Percentiles rank a stretch among this genome's conserved stretches.
Conservation (phyloP, 2,888 invertebrate species). For the Tortrix viridana region DNA sequence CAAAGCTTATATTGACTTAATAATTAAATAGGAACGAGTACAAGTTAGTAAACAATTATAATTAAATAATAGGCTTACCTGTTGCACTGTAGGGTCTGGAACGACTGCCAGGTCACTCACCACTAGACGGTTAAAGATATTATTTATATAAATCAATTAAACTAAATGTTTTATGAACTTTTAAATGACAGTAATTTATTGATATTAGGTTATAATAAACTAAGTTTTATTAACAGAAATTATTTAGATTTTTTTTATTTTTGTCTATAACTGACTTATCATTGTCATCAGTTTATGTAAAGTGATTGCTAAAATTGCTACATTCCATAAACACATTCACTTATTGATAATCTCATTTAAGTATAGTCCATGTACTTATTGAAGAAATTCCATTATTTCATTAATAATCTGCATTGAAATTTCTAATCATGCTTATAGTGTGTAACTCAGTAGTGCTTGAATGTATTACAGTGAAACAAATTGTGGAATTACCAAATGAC, state of each 20-base stretch:
- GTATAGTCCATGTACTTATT: conserved; percentile 36
- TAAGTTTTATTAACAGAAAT: conserved; percentile 23
- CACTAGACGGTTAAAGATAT: conserved; percentile 3
- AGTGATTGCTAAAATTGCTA: conserved; percentile 43
- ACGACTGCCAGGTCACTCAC: conserved; percentile 20
- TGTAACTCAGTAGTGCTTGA: conserved; percentile 53
- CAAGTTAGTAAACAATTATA: conserved; percentile 47
- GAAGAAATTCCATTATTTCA: conserved; percentile 26
- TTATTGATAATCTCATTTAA: conserved; percentile 42
- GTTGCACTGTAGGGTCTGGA: conserved; percentile 30
- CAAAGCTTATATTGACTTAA: conserved; percentile 53
- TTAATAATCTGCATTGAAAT: conserved; percentile 23
- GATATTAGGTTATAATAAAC: conserved; percentile 19
- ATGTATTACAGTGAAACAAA: conserved; percentile 39
- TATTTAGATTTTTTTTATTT: conserved; percentile 12
- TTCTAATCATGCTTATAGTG: conserved; percentile 49
- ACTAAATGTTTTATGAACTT: conserved; percentile 11
- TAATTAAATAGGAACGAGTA: conserved; percentile 46
- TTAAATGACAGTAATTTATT: conserved; percentile 19
- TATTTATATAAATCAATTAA: conserved; percentile 21
- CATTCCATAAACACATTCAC: conserved; percentile 66
- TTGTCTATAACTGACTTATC: conserved; percentile 34
- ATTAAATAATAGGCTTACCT: conserved; percentile 46
- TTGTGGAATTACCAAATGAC: conserved; percentile 35
- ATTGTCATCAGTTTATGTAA: conserved; percentile 42